Base-by-base conservation (phyloP, 2,888 invertebrate species). In the Drosophila koepferae region DNA sequence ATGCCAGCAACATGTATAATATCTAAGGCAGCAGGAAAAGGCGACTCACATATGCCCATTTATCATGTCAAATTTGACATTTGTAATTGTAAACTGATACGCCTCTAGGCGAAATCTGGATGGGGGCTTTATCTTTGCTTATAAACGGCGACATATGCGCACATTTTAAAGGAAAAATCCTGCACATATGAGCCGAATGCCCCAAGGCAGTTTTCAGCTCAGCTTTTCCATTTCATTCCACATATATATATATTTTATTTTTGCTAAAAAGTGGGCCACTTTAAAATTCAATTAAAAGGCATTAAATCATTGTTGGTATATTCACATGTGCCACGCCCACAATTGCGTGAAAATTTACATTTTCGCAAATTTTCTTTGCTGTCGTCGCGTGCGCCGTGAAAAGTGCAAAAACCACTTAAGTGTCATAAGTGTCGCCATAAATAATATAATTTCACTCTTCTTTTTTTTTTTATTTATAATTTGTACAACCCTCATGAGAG, bases 331-430 rank as follows among this genome's bases (percentile, higher is more conserved):
- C 77, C 82, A 84, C 80, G 82, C 82, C 81, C 60, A 67, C 49
- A 46, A 40, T 20, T 51, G 46, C 46, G 55, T 63, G 34, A 59
- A 73, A 73, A 86, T 84, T 81, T 83, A 76, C 79, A 81, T 81
- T 63, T 81, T 64, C 34, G 40, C 49, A 53, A 77, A 54, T 67
- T 79, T 79, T 74, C 64, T 64, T 51, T 38, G 31, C 48, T 49
- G 48, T 43, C 31, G 75, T 63, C 68, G 77, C 81, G 86, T 84
- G 77, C 73, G 65, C 48, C 46, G 59, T 16, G 54, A 74, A 81
- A 84, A 83, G 89, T 90, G 89, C 79, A 82, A 90, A 90, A 90
- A 81, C 77, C 89, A 90, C 89, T 89, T 86, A 89, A 86, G 78
- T 79, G 87, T 76, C 77, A 81, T 77, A 76, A 77, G 83, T 69